Evolutionary conservation across 1,140 invertebrate genomes (phyloP).

Genomic region (Octopus sinensis): DNA sequence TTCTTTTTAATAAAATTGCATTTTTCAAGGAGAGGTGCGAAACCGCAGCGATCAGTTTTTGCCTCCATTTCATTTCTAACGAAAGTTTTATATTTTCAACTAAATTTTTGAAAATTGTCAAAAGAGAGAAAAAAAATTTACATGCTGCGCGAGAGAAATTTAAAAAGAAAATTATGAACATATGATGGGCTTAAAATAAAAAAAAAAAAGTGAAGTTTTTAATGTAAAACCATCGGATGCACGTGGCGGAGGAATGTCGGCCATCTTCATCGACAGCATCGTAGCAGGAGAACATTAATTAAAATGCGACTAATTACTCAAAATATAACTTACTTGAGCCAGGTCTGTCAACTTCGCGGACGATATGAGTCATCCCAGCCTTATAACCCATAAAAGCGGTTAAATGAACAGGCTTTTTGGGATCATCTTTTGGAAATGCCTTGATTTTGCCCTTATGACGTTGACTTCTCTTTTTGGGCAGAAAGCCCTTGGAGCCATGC

Average conservation of each 20-base stretch:
- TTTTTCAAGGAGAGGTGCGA: no score
- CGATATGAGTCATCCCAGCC: slow-evolving; percentile 99
- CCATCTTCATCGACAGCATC: no score
- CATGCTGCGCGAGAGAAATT: neutral
- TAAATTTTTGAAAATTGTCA: no score
- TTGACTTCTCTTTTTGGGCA: slow-evolving; percentile 93
- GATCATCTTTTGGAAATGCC: slow-evolving; percentile 99
- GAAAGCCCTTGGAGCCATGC: slow-evolving; percentile 99
- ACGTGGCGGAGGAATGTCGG: neutral
- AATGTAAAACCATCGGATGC: neutral
- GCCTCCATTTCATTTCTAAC: no score
- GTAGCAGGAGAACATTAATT: no score
- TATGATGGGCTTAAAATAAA: neutral
- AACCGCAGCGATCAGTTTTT: no score
- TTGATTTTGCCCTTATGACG: slow-evolving; percentile 98
- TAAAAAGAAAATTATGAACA: neutral
- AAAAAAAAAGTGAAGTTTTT: no score
- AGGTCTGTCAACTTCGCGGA: slow-evolving; percentile 96
- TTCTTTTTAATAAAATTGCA: no score
- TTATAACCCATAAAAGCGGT: slow-evolving; percentile 98
- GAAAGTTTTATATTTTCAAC: no score
- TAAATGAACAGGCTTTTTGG: slow-evolving; percentile 91
- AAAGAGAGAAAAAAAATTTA: neutral
- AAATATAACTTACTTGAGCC: slow-evolving; percentile 85
- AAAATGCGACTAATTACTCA: neutral